Evolutionary conservation across 2,797 vertebrate genomes (phyloP).

Genomic region (Gallinago solitaria): DNA sequence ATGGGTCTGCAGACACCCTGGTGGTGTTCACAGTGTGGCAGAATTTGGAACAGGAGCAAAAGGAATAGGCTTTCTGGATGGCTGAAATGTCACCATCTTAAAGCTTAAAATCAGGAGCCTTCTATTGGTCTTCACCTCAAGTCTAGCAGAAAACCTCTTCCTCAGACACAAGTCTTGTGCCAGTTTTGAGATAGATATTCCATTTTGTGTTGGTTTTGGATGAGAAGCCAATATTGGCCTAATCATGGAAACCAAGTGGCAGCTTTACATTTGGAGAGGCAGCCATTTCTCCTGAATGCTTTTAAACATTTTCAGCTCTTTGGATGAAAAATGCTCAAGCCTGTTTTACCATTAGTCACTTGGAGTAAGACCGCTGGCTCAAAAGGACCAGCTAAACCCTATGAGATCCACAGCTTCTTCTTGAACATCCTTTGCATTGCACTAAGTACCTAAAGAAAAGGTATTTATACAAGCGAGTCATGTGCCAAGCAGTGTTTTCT

Average conservation of each 20-base stretch:
- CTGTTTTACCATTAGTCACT: neutral
- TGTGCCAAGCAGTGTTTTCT: neutral
- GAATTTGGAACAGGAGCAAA: neutral
- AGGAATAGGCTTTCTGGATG: neutral
- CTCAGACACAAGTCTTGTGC: neutral
- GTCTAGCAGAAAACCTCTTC: neutral
- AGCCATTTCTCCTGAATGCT: neutral
- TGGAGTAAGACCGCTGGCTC: neutral
- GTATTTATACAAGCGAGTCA: neutral
- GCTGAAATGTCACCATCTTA: neutral
- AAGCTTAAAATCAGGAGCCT: neutral
- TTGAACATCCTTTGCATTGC: neutral
- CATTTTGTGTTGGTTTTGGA: conserved; percentile 38
- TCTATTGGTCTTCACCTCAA: neutral
- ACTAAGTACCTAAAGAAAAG: neutral
- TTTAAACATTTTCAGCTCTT: neutral
- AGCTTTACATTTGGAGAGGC: neutral
- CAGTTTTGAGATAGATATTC: neutral
- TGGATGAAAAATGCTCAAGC: neutral
- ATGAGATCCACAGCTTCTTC: neutral
- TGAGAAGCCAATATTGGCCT: neutral
- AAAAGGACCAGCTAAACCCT: neutral
- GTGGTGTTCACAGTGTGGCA: neutral
- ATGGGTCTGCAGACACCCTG: accelerated
- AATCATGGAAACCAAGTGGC: neutral